Evolutionary conservation across 2,113 vertebrate genomes (phyloP).

Genomic region (Caretta caretta): DNA sequence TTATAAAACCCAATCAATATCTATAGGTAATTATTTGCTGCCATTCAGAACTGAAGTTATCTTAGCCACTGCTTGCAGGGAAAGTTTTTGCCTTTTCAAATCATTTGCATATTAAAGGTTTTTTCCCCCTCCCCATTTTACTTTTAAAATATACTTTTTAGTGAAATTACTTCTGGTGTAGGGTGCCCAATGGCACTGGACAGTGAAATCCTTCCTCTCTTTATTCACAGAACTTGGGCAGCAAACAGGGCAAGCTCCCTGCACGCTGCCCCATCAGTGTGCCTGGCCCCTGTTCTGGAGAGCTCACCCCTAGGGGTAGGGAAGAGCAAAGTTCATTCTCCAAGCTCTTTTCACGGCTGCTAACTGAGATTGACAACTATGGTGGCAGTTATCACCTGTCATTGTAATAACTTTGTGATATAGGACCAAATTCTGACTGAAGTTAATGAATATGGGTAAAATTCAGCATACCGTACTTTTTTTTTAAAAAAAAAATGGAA

Average conservation of each 20-base stretch:
- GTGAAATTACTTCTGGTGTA: background rate
- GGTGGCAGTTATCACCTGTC: background rate
- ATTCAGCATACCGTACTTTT: background rate
- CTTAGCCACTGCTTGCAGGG: background rate
- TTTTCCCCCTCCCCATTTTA: background rate
- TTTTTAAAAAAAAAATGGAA: background rate
- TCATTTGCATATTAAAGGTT: background rate
- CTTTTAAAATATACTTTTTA: background rate
- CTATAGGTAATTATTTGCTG: background rate
- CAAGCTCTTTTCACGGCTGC: fast-evolving
- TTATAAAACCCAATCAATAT: background rate
- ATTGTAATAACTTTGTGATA: background rate
- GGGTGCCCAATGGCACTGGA: background rate
- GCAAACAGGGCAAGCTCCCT: fast-evolving
- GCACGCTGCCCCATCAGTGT: background rate
- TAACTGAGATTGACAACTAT: background rate
- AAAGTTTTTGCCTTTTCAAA: background rate
- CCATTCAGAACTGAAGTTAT: background rate
- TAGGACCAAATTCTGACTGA: background rate
- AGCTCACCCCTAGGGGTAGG: background rate
- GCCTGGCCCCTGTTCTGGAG: background rate
- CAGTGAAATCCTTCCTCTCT: background rate
- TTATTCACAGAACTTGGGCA: background rate
- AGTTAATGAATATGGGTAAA: background rate
- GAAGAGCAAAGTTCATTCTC: background rate